These are phyloP conservation scores for Sorex maritimensis DNA, from an alignment of 2,797 vertebrate species.

Conservation along the genomic window DNA sequence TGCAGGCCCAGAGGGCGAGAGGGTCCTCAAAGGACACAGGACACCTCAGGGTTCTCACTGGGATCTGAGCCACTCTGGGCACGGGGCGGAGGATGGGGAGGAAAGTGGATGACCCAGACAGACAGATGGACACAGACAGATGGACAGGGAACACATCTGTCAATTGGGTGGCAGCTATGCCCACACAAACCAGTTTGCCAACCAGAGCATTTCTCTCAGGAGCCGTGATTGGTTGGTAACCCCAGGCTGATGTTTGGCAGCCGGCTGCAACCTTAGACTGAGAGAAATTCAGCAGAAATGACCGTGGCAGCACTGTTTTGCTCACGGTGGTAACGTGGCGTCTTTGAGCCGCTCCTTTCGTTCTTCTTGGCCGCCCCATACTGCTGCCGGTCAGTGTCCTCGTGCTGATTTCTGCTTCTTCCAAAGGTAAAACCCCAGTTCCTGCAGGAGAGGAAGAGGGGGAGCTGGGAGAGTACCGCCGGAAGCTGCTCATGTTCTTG, in stretches of 20 bases:
- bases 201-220: background rate
- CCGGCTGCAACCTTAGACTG: background rate
- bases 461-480: slow-evolving; percentile 95
- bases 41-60: background rate
- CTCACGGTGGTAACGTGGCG: background rate
- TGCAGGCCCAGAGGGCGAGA: background rate
- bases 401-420: background rate
- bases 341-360: background rate
- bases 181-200: background rate
- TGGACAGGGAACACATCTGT: background rate
- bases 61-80: background rate
- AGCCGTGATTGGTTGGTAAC: background rate
- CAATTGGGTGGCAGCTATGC: background rate
- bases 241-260: background rate
- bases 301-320: background rate
- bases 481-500: slow-evolving; percentile 95
- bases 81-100: background rate
- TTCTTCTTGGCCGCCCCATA: background rate
- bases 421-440: slow-evolving; percentile 92
- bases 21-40: background rate
- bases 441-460: slow-evolving; percentile 96
- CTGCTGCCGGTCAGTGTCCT: background rate
- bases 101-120: background rate
- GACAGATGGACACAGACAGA: too few relatives aligned
- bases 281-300: background rate